Conservation (phyloP, 2,113 vertebrate genomes). For the Centropristis striata region DNA sequence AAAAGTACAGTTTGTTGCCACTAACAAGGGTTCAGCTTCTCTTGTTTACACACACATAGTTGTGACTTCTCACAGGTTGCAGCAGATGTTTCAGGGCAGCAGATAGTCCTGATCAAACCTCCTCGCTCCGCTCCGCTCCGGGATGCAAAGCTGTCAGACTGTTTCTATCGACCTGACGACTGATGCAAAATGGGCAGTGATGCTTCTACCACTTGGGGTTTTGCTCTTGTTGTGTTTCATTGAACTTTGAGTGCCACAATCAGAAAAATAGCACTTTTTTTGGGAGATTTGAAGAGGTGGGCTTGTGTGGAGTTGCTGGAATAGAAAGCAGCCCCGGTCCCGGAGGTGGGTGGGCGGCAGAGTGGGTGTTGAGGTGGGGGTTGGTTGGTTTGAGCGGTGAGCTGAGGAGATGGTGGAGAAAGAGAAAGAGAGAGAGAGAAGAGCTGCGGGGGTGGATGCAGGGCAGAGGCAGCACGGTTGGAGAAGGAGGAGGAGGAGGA, state of each 20-base stretch:
- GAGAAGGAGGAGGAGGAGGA: constrained; percentile 1
- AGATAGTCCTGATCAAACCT: constrained; percentile 26
- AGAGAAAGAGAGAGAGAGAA: no score
- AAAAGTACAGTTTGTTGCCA: constrained; percentile 6
- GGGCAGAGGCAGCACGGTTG: constrained; percentile 27
- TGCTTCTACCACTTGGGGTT: neutral
- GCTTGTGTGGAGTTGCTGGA: constrained; percentile 23
- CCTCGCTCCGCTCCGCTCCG: neutral
- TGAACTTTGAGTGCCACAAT: neutral
- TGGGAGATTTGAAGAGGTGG: neutral
- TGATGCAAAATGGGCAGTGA: neutral
- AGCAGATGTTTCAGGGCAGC: neutral
- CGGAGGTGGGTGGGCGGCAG: constrained; percentile 33
- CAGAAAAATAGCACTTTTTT: constrained; percentile 6
- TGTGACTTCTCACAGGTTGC: constrained; percentile 52
- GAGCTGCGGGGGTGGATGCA: constrained; percentile 47
- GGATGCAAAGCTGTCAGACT: constrained; percentile 3
- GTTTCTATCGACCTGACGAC: neutral
- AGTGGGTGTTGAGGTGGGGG: constrained; percentile 39
- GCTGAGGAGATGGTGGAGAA: constrained; percentile 21
- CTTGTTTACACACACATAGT: constrained; percentile 42
- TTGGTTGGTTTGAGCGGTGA: constrained; percentile 11
- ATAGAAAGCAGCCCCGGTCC: constrained; percentile 25
- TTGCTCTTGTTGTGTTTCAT: neutral
- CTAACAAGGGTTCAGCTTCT: neutral